Conservation (phyloP, 2,797 vertebrate genomes). For the Chlorospingus flavigularis region DNA sequence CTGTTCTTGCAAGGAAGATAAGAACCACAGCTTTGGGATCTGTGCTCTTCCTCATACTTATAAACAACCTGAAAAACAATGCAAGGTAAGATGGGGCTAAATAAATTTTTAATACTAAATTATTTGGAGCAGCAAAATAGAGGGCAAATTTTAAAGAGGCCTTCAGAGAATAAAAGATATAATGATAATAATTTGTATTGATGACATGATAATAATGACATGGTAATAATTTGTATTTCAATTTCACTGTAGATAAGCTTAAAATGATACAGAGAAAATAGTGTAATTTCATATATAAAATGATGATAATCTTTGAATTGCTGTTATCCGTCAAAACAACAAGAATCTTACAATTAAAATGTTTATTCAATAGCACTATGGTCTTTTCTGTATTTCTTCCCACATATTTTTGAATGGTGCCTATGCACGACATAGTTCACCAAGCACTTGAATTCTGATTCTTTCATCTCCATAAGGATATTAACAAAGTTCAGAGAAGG, state of each 20-base stretch:
- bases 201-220: too few species aligned
- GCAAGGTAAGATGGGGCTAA: neutral
- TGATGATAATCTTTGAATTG: neutral
- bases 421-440: accelerated
- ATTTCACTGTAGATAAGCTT: neutral
- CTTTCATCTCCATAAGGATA: neutral
- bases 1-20: neutral
- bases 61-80: neutral
- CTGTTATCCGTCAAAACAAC: neutral
- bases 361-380: neutral
- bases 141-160: accelerated
- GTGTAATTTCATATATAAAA: neutral
- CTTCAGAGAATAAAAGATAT: neutral
- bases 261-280: neutral
- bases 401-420: neutral
- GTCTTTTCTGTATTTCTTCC: neutral
- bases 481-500: neutral
- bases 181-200: neutral
- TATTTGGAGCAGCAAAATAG: neutral
- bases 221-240: neutral
- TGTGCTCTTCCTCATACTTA: neutral
- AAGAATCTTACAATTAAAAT: neutral
- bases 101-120: neutral
- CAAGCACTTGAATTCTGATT: neutral
- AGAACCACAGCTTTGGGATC: neutral